phyloP scores from a whole-genome alignment of 1,140 invertebrate genomes.

The Zaprionus kolodkinae region DNA sequence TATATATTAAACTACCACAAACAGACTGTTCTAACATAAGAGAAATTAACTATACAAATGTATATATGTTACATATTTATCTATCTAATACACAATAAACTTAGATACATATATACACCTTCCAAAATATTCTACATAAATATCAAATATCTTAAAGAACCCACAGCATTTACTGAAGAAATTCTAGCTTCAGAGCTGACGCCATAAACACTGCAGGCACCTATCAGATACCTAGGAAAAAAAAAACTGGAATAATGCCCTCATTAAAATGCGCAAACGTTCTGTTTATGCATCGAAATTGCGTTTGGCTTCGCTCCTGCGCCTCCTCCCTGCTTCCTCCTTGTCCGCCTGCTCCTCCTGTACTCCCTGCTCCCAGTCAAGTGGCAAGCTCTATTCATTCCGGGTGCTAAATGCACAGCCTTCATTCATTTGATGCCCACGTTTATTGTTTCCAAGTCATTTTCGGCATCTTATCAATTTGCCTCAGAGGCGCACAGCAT shows the following conservation, averaged over 20 bases:
- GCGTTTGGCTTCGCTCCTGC: constrained; percentile 25
- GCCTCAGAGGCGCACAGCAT: constrained; percentile 53
- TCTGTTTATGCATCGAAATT: constrained; percentile 72
- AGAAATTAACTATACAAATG: too few species aligned
- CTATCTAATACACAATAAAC: too few species aligned
- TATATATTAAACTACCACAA: too few species aligned
- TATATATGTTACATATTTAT: too few species aligned
- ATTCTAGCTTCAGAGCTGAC: background rate
- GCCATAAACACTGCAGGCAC: constrained; percentile 15
- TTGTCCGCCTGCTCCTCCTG: constrained; percentile 2
- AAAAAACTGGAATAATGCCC: constrained; percentile 28
- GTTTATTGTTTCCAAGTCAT: constrained; percentile 80
- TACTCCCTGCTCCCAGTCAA: constrained; percentile 16
- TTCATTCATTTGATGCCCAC: constrained; percentile 75
- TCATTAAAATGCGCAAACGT: constrained; percentile 79
- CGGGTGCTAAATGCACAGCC: constrained; percentile 50
- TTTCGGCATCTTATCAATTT: constrained; percentile 82
- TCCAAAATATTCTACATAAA: background rate
- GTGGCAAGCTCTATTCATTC: constrained; percentile 46
- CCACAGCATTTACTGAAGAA: background rate
- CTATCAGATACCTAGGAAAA: constrained; percentile 10
- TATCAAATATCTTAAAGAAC: background rate
- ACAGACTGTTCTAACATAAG: too few species aligned
- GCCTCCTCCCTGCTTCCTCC: background rate
- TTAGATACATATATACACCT: background rate